Conservation (phyloP, 2,113 vertebrate species). For the Silurus asotus region DNA sequence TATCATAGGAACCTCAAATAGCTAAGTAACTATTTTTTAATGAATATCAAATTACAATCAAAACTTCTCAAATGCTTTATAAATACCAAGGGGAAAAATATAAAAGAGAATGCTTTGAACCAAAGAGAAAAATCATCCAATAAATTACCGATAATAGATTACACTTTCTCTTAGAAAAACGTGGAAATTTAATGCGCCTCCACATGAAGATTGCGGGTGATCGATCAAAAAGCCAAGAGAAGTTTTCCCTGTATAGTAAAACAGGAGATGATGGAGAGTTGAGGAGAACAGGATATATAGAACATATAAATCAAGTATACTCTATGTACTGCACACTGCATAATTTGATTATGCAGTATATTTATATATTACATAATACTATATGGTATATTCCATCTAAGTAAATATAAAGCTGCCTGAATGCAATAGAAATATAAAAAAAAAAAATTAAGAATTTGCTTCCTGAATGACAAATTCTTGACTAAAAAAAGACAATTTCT, state of each 20-base stretch:
- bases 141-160: not conserved
- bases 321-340: not conserved
- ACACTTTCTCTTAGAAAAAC: not conserved
- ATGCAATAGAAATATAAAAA: not conserved
- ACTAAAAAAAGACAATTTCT: not conserved
- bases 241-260: not conserved
- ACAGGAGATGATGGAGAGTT: not conserved
- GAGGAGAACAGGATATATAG: not conserved
- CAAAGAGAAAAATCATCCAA: not conserved
- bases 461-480: not conserved
- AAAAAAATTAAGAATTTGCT: not conserved
- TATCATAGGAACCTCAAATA: not conserved
- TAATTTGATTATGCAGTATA: not conserved
- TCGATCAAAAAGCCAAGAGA: not conserved
- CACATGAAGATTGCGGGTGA: not conserved
- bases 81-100: not conserved
- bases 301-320: not conserved
- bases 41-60: not conserved
- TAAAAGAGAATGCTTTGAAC: not conserved
- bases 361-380: not conserved
- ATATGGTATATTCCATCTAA: not conserved
- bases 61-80: too few species aligned
- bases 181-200: not conserved
- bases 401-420: not conserved
- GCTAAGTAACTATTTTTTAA: not conserved